phyloP scores from a whole-genome alignment of 1,140 invertebrate species.

The Neotoxoptera formosana region DNA sequence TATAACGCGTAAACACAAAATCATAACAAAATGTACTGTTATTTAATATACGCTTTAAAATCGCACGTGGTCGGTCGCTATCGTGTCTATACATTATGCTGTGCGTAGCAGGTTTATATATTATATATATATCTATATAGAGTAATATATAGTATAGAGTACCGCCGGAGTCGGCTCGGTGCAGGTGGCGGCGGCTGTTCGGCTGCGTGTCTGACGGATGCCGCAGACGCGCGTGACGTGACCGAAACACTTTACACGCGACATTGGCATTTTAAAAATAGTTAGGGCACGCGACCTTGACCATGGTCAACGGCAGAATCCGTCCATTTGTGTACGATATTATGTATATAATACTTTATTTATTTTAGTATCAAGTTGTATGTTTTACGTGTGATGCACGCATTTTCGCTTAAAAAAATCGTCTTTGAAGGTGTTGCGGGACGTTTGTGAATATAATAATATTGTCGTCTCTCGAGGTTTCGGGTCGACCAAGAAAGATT shows the following conservation, averaged over 20 bases:
- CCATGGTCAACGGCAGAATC: constrained; percentile 56
- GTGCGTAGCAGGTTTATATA: not conserved
- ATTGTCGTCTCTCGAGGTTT: not conserved
- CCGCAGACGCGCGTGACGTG: constrained; percentile 55
- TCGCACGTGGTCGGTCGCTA: not conserved
- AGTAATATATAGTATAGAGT: not conserved
- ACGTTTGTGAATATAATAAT: not conserved
- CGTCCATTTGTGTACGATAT: not conserved
- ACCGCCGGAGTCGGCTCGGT: not conserved
- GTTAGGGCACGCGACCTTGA: constrained; percentile 53
- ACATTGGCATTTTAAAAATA: constrained; percentile 56
- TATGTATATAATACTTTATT: not conserved
- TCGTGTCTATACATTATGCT: not conserved
- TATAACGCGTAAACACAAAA: not conserved
- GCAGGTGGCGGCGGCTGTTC: constrained; percentile 2
- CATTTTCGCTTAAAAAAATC: not conserved
- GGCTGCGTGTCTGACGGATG: constrained; percentile 57
- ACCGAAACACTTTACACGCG: constrained; percentile 56
- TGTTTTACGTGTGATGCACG: not conserved
- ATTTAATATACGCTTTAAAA: not conserved
- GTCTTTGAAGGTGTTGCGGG: not conserved
- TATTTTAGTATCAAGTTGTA: not conserved
- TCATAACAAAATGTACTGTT: not conserved
- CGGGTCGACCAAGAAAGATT: not conserved
- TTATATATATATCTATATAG: not conserved